A percentile compares a stretch with the other conserved stretches of the same genome.
Conservation (phyloP, 2,797 vertebrate species). For the Ctenopoma multispine region DNA sequence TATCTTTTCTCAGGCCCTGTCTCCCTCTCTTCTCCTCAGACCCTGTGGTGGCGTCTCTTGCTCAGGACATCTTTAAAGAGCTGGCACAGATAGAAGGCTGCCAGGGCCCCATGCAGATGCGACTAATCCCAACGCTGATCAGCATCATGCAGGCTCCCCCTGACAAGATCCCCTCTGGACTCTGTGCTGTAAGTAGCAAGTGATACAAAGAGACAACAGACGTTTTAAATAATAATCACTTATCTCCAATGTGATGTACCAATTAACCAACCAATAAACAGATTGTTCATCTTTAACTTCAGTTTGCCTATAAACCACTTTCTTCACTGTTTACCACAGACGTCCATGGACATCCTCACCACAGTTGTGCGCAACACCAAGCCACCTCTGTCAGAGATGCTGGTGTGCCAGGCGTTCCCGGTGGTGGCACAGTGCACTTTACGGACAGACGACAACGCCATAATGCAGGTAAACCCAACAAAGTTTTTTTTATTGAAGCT, state of each 20-base stretch:
- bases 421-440: constrained; percentile 97
- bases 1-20: constrained; percentile 5
- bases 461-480: constrained; percentile 91
- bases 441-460: constrained; percentile 95
- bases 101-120: constrained; percentile 97
- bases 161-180: constrained; percentile 96
- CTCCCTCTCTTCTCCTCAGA: constrained; percentile 79
- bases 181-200: constrained; percentile 91
- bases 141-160: constrained; percentile 99
- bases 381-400: constrained; percentile 94
- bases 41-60: constrained; percentile 96
- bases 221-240: background rate
- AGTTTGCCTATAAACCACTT: background rate
- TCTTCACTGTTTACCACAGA: constrained; percentile 79
- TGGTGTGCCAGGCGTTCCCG: constrained; percentile 97
- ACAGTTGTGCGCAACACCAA: constrained; percentile 97
- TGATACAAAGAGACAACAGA: background rate
- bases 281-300: background rate
- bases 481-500: background rate
- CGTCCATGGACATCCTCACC: constrained; percentile 96
- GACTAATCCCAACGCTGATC: constrained; percentile 96
- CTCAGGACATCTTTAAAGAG: constrained; percentile 99
- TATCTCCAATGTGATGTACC: background rate
- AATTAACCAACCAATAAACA: background rate
- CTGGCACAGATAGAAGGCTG: constrained; percentile 97